Conservation (phyloP, 53 echinoderm and acorn worm genomes). For the Echinarachnius parma region DNA sequence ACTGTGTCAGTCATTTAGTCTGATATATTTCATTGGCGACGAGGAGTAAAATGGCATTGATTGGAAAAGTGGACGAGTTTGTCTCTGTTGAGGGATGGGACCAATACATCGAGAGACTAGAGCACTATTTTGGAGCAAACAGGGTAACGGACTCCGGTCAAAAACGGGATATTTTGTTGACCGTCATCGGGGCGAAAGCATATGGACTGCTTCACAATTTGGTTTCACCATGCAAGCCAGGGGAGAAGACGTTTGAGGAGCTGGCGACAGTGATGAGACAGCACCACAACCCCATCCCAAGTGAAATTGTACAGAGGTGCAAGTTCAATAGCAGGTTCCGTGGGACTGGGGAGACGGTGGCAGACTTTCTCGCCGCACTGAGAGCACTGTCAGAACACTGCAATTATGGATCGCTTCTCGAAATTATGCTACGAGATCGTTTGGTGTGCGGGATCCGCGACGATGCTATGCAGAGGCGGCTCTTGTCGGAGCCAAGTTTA, state of each 20-base stretch:
- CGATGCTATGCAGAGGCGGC: constrained; percentile 30
- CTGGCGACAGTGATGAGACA: constrained; percentile 29
- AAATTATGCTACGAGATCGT: constrained; percentile 25
- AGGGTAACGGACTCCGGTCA: constrained; percentile 30
- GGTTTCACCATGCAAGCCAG: constrained; percentile 40
- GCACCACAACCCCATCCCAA: constrained; percentile 49
- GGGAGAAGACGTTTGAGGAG: constrained; percentile 52
- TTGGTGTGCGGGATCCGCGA: constrained; percentile 36
- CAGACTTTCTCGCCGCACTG: constrained; percentile 25
- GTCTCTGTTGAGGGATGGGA: constrained; percentile 33
- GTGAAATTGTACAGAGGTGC: constrained; percentile 48
- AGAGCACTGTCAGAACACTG: constrained; percentile 30
- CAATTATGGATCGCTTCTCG: constrained; percentile 27
- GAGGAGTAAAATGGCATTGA: constrained; percentile 33
- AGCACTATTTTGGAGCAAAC: constrained; percentile 49
- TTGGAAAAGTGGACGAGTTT: constrained; percentile 38
- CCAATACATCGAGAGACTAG: constrained; percentile 43
- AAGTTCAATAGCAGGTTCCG: constrained; percentile 31
- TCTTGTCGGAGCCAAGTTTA: constrained; percentile 5
- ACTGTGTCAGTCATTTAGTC: too few relatives aligned
- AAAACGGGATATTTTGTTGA: constrained; percentile 46
- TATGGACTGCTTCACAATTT: constrained; percentile 44
- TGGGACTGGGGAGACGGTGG: neutral
- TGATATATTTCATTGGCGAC: too few relatives aligned
- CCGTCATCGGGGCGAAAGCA: constrained; percentile 32